Conservation (phyloP, 2,888 invertebrate species). For the Himalopsyche tibetana region DNA sequence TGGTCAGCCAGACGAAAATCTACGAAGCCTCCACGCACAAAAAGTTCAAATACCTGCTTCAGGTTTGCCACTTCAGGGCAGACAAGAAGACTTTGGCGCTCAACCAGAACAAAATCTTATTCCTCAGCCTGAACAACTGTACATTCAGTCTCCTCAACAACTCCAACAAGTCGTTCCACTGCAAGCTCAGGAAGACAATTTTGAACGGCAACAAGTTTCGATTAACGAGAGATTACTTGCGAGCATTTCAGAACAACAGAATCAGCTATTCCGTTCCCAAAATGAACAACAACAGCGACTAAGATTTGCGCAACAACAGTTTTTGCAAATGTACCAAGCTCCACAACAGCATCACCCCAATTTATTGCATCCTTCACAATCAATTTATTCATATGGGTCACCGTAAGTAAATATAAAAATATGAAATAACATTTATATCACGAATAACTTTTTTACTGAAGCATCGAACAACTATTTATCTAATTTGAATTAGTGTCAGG, state of each 20-base stretch:
- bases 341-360: not conserved
- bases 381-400: not conserved
- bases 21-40: conserved; percentile 49
- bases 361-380: not conserved
- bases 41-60: conserved; percentile 49
- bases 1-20: not conserved
- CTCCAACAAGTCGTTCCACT: not conserved
- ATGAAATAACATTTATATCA: too few species aligned
- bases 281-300: not conserved
- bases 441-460: too few species aligned
- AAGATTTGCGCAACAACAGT: conserved; percentile 32
- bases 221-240: conserved; percentile 6
- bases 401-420: not conserved
- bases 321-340: conserved; percentile 10
- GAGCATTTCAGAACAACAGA: not conserved
- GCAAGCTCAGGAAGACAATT: not conserved
- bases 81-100: not conserved
- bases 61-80: not conserved
- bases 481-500: too few species aligned
- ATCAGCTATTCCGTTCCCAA: not conserved
- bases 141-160: not conserved
- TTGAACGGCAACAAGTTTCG: not conserved
- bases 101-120: not conserved
- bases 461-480: too few species aligned
- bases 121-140: conserved; percentile 3